A percentile compares a stretch with the other conserved stretches of the same genome.
phyloP scores from a whole-genome alignment of 2,888 invertebrate genomes.

The Microplitis manilae region DNA sequence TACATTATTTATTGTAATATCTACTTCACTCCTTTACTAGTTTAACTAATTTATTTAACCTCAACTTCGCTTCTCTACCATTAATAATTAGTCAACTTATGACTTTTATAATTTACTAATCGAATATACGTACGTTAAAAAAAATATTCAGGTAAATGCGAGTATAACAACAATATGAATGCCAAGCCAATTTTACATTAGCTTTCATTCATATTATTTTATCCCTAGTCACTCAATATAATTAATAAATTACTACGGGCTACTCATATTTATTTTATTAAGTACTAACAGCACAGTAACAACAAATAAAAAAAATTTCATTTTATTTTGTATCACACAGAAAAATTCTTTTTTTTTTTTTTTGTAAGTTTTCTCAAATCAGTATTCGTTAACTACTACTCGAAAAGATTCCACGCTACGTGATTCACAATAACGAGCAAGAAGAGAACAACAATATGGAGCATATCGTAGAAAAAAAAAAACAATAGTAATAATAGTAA shows the following conservation, averaged over 20 bases:
- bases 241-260: too few relatives aligned
- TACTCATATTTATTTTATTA: too few relatives aligned
- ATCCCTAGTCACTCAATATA: too few relatives aligned
- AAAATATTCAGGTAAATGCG: too few relatives aligned
- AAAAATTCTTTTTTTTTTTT: conserved; percentile 10
- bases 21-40: background rate
- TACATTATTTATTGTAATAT: background rate
- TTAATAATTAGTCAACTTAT: background rate
- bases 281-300: too few relatives aligned
- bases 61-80: conserved; percentile 29
- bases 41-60: conserved; percentile 16
- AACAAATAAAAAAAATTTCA: too few relatives aligned
- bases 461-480: conserved; percentile 16
- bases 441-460: background rate
- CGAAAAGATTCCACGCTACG: conserved; percentile 32
- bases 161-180: too few relatives aligned
- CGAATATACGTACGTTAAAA: background rate
- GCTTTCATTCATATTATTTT: too few relatives aligned
- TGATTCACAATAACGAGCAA: background rate
- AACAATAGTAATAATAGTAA: background rate
- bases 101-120: background rate
- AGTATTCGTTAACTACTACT: conserved; percentile 32
- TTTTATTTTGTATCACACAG: conserved; percentile 45
- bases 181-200: too few relatives aligned
- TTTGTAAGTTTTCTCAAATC: conserved; percentile 37